phyloP scores from a whole-genome alignment of 2,113 vertebrate genomes.

The Campylomormyrus numenius region DNA sequence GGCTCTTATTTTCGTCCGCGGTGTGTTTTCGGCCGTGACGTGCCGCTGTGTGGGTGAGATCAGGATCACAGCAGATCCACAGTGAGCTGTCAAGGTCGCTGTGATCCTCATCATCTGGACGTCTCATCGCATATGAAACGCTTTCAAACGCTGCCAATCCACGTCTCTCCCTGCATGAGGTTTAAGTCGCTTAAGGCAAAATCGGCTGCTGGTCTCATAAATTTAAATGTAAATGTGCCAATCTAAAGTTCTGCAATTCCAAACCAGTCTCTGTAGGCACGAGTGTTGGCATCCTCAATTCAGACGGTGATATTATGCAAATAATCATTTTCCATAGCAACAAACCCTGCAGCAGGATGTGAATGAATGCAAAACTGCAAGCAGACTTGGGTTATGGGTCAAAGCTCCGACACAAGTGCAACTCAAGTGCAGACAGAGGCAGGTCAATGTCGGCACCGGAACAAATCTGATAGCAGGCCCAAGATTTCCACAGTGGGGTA shows the following conservation, averaged over 20 bases:
- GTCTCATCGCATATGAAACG: background rate
- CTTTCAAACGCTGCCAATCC: background rate
- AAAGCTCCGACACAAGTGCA: background rate
- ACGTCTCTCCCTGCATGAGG: background rate
- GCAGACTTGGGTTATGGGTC: background rate
- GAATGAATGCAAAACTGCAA: background rate
- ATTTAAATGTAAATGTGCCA: background rate
- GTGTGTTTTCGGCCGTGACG: background rate
- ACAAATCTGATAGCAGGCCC: background rate
- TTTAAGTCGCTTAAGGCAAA: background rate
- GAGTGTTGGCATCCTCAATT: background rate
- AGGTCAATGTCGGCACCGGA: background rate
- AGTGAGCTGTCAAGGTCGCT: background rate
- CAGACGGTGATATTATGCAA: background rate
- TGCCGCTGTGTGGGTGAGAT: background rate
- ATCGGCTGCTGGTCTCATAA: background rate
- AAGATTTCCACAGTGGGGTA: background rate
- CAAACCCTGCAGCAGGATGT: background rate
- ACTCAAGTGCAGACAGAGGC: background rate
- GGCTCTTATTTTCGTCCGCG: background rate
- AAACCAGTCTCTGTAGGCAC: slow-evolving; percentile 2
- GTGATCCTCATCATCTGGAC: background rate
- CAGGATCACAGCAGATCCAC: background rate
- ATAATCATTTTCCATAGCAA: slow-evolving; percentile 6
- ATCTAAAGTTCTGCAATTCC: background rate